Evolutionary conservation across 1,140 invertebrate genomes (phyloP), one percentile per base, ranked within the genome.

Genomic region (Dolichoris vasculosae): DNA sequence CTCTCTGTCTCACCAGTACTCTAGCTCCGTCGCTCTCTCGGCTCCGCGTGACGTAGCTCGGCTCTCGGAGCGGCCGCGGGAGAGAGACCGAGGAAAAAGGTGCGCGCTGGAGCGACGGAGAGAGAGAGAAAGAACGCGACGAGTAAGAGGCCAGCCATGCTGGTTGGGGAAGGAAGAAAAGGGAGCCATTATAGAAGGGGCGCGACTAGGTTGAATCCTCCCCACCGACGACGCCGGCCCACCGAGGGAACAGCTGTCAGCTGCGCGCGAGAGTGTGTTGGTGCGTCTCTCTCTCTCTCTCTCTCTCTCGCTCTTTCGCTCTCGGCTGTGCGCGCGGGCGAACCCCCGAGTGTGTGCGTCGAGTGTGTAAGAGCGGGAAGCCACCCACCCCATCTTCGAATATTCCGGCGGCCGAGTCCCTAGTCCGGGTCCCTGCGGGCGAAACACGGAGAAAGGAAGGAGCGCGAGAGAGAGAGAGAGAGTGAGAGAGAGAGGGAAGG

Each of bases 131-230:
- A 59, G 55, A 59, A 26, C 20, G 88, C 88, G 87, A 88, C 88
- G 43, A 40, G 90, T 89, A 87, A 84, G 86, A 86, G 89, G 90
- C 90, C 92, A 93, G 93, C 93, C 93, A 93, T 93, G 90, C 92
- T 93, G 92, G 90, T 92, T 93, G 90, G 92, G 93, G 92, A 93
- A 93, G 92, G 92, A 93, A 93, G 92, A 92, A 93, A 93, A 93
- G 92, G 93, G 92, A 93, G 93, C 93, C 93, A 93, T 93, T 93
- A 93, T 93, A 92, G 93, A 93, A 93, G 93, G 93, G 93, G 93
- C 93, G 93, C 93, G 93, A 93, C 93, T 93, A 93, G 92, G 92
- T 90, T 92, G 92, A 93, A 93, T 93, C 93, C 92, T 93, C 92
- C 93, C 92, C 90, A 89, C 92, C 92, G 92, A 90, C 43, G 80